Evolutionary conservation across 1,140 invertebrate genomes (phyloP).

Genomic region (Drosophila nigrodunni): DNA sequence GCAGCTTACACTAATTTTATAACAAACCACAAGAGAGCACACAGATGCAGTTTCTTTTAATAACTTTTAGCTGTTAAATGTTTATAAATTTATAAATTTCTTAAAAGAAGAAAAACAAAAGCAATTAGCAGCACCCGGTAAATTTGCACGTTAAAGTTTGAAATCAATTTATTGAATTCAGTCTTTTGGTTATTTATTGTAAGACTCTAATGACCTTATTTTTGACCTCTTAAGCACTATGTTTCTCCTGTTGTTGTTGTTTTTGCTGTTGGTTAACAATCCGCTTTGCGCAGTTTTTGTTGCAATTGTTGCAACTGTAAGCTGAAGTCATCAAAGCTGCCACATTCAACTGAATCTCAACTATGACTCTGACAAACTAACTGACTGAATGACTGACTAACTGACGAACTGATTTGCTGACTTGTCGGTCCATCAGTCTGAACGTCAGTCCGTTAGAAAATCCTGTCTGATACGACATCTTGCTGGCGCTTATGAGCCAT

Average conservation of each 20-base stretch:
- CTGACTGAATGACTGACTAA: conserved; percentile 37
- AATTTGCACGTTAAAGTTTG: too few relatives aligned
- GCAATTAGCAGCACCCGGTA: too few relatives aligned
- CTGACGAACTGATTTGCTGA: conserved; percentile 36
- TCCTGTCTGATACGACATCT: conserved; percentile 33
- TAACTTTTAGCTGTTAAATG: too few relatives aligned
- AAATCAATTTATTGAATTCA: too few relatives aligned
- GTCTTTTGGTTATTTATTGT: too few relatives aligned
- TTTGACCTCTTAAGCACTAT: background rate
- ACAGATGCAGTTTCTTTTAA: too few relatives aligned
- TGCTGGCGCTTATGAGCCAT: conserved; percentile 27
- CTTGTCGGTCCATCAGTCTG: conserved; percentile 6
- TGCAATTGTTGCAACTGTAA: conserved; percentile 29
- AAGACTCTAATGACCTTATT: background rate
- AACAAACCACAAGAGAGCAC: too few relatives aligned
- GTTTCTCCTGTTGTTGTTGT: background rate
- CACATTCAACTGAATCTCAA: conserved; percentile 17
- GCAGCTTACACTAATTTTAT: too few relatives aligned
- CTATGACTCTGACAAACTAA: conserved; percentile 13
- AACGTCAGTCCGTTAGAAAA: background rate
- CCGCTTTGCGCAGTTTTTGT: conserved; percentile 57
- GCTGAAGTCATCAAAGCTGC: conserved; percentile 28
- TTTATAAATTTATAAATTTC: too few relatives aligned
- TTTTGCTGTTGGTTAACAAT: conserved; percentile 61
- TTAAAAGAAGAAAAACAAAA: too few relatives aligned